Evolutionary conservation across 1,140 invertebrate genomes (phyloP).

Genomic region (Radopholus similis): DNA sequence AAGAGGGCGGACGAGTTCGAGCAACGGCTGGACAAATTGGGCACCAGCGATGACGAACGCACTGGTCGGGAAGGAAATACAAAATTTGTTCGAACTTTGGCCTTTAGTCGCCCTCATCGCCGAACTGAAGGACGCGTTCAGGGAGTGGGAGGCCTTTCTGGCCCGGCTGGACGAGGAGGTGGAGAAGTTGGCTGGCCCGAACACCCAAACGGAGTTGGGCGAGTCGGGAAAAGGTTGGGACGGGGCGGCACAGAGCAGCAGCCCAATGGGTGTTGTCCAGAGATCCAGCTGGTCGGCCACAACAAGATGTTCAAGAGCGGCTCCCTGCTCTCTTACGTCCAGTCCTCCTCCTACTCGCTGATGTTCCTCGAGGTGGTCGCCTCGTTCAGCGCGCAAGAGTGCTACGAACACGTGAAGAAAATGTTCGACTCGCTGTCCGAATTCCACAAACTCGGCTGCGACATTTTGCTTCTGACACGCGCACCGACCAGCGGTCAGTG

Average conservation of each 20-base stretch:
- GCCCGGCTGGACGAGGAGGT: conserved; percentile 25
- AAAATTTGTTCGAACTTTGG: conserved; percentile 16
- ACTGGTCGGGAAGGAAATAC: conserved; percentile 4
- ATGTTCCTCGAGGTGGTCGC: conserved; percentile 43
- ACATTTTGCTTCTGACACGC: conserved; percentile 42
- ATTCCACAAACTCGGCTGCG: conserved; percentile 39
- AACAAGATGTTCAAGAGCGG: conserved; percentile 39
- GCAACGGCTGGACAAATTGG: conserved; percentile 30
- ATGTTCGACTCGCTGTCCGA: conserved; percentile 40
- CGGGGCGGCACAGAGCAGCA: background rate
- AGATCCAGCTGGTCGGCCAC: conserved; percentile 39
- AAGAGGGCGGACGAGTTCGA: conserved; percentile 33
- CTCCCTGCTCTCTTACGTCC: conserved; percentile 39
- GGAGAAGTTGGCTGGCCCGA: conserved; percentile 33
- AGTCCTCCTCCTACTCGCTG: conserved; percentile 35
- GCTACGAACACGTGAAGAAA: conserved; percentile 44
- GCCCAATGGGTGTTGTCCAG: conserved; percentile 1
- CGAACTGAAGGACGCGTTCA: conserved; percentile 30
- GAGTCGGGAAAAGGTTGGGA: conserved; percentile 10
- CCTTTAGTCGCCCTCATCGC: background rate
- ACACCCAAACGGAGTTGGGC: conserved; percentile 27
- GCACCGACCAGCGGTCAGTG: conserved; percentile 20
- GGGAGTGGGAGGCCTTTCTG: conserved; percentile 37
- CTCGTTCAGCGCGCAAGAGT: conserved; percentile 29
- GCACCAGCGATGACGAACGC: conserved; percentile 14